Evolutionary conservation across 64 coral and sea anemone species (phyloP).

Genomic region (Exaiptasia diaphana): DNA sequence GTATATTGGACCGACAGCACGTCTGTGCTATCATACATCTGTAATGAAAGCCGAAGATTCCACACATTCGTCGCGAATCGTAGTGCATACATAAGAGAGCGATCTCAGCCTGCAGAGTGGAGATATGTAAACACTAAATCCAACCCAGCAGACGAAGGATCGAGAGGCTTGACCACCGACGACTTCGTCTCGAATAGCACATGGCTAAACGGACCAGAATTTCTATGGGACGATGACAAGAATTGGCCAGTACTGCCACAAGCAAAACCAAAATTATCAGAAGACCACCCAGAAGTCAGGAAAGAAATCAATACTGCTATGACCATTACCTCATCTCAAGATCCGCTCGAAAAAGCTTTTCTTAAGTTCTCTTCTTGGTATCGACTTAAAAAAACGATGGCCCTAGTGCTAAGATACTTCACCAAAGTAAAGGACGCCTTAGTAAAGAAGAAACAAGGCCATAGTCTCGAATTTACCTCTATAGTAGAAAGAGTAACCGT

Average conservation of each 20-base stretch:
- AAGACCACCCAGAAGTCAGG: neutral
- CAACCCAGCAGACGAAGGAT: slow-evolving; percentile 41
- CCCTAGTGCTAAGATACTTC: neutral
- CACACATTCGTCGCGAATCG: slow-evolving; percentile 55
- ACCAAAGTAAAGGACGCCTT: neutral
- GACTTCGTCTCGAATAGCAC: neutral
- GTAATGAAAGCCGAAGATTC: slow-evolving; percentile 37
- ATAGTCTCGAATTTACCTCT: neutral
- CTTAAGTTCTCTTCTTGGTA: neutral
- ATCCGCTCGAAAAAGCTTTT: neutral
- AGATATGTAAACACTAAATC: slow-evolving; percentile 19
- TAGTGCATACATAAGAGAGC: slow-evolving; percentile 3
- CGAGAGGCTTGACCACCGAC: slow-evolving; percentile 9
- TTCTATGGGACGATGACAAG: neutral
- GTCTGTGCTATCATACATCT: slow-evolving; percentile 40
- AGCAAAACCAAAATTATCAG: neutral
- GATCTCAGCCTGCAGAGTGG: slow-evolving; percentile 2
- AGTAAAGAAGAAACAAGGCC: neutral
- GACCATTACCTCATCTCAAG: neutral
- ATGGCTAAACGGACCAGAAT: neutral
- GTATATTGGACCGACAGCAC: slow-evolving; percentile 30
- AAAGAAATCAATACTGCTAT: neutral
- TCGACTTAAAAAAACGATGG: slow-evolving; percentile 17
- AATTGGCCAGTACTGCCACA: neutral
- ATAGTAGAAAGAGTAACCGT: neutral